These are phyloP conservation scores for Boloria euphrosyne DNA, from an alignment of 2,888 invertebrate species.

Conservation along the genomic window DNA sequence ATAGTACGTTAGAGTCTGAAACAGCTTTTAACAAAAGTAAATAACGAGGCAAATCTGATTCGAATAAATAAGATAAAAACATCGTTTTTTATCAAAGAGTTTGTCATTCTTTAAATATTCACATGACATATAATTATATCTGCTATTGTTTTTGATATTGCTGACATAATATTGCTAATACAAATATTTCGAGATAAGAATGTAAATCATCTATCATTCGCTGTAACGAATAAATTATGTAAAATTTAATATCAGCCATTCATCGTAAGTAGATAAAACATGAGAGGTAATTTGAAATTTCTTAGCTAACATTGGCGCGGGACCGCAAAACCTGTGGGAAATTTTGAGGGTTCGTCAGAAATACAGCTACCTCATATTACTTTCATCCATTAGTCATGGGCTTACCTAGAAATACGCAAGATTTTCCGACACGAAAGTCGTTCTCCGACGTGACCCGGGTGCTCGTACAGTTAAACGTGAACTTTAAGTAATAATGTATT, in stretches of 20 bases:
- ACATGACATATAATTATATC: too few species aligned
- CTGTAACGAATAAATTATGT: constrained; percentile 23
- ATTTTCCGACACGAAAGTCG: constrained; percentile 46
- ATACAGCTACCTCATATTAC: constrained; percentile 37
- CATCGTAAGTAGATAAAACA: constrained; percentile 35
- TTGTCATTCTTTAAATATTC: too few species aligned
- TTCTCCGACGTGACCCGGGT: constrained; percentile 45
- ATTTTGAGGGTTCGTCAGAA: constrained; percentile 38
- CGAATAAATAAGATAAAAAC: constrained; percentile 4
- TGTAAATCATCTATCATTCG: constrained; percentile 10
- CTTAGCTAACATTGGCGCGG: constrained; percentile 24
- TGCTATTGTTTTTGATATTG: too few species aligned
- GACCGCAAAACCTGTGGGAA: constrained; percentile 40
- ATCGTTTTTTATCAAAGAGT: too few species aligned
- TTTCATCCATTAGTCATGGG: constrained; percentile 48
- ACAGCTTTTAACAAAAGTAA: constrained; percentile 19
- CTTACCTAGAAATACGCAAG: constrained; percentile 48
- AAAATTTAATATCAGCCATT: constrained; percentile 29
- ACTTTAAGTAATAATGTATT: constrained; percentile 20
- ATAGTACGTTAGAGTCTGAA: constrained; percentile 15
- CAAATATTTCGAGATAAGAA: too few species aligned
- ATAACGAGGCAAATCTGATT: constrained; percentile 15
- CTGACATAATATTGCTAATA: too few species aligned
- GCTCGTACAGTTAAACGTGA: constrained; percentile 18
- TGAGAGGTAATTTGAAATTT: constrained; percentile 39